A percentile compares a stretch with the other conserved stretches of the same genome.
Evolutionary conservation across 2,797 vertebrate genomes (phyloP).

Genomic region (Amniataba percoides): DNA sequence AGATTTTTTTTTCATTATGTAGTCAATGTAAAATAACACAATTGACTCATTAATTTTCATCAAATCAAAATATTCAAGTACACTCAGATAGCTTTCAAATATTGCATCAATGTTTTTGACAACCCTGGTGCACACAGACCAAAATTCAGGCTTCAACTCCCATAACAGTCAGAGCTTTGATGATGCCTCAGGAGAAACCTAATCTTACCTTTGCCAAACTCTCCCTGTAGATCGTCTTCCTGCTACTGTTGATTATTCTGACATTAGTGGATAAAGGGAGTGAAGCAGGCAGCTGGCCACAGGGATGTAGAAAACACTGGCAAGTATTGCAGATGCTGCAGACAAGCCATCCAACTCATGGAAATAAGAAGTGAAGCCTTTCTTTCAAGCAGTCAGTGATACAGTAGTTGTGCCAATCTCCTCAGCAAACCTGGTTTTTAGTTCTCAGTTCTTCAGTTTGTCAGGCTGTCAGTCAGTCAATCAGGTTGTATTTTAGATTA

Average conservation of each 20-base stretch:
- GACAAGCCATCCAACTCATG: slow-evolving; percentile 20
- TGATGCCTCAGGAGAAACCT: slow-evolving; percentile 25
- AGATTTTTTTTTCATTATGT: not conserved
- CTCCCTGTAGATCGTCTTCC: slow-evolving; percentile 34
- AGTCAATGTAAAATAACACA: not conserved
- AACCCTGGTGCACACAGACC: not conserved
- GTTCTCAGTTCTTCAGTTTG: slow-evolving; percentile 22
- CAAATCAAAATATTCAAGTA: not conserved
- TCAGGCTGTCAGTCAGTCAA: slow-evolving; percentile 11
- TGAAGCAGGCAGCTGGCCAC: slow-evolving; percentile 39
- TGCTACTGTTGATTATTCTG: slow-evolving; percentile 47
- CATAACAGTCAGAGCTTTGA: slow-evolving; percentile 35
- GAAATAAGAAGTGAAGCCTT: slow-evolving; percentile 30
- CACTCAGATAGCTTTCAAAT: slow-evolving; percentile 14
- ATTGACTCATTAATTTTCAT: not conserved
- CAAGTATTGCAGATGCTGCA: slow-evolving; percentile 31
- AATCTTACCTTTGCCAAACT: slow-evolving; percentile 47
- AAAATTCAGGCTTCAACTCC: slow-evolving; percentile 31
- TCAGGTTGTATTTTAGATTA: slow-evolving; percentile 9
- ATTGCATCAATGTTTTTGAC: slow-evolving; percentile 13
- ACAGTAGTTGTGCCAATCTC: not conserved
- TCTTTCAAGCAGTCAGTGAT: slow-evolving; percentile 7
- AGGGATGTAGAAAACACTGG: slow-evolving; percentile 26
- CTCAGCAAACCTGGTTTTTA: slow-evolving; percentile 38
- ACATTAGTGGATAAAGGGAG: slow-evolving; percentile 36